phyloP scores from a whole-genome alignment of 2,888 invertebrate species.

The Epistrophella euchroma region DNA sequence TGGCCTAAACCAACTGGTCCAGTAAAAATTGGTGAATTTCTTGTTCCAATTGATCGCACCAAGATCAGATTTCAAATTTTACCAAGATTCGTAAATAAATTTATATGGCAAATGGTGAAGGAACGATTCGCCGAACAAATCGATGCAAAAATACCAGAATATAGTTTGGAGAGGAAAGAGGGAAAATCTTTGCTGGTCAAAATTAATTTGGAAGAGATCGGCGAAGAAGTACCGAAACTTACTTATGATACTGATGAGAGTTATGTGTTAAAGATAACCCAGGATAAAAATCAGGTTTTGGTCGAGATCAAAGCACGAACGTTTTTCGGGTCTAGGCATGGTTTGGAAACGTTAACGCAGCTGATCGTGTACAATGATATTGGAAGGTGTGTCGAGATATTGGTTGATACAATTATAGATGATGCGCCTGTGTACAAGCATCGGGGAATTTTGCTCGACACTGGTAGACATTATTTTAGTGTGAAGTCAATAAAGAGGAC shows the following conservation, averaged over 20 bases:
- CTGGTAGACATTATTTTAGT: constrained; percentile 92
- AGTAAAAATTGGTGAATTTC: constrained; percentile 80
- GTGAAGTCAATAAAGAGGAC: constrained; percentile 88
- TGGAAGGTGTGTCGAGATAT: constrained; percentile 84
- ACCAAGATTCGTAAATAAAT: constrained; percentile 70
- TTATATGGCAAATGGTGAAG: constrained; percentile 76
- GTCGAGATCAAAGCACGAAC: constrained; percentile 84
- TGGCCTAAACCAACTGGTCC: constrained; percentile 82
- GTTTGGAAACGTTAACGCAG: constrained; percentile 84
- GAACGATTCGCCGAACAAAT: constrained; percentile 80
- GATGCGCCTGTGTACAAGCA: constrained; percentile 93
- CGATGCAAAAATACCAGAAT: constrained; percentile 76
- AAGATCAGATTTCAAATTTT: constrained; percentile 79
- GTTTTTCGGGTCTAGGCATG: constrained; percentile 86
- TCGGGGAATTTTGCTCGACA: constrained; percentile 93
- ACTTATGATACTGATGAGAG: constrained; percentile 85
- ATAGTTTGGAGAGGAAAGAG: constrained; percentile 75
- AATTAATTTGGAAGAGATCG: constrained; percentile 78
- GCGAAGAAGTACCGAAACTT: constrained; percentile 76
- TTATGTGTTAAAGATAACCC: constrained; percentile 79
- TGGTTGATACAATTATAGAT: constrained; percentile 85
- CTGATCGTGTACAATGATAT: constrained; percentile 78
- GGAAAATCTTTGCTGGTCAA: constrained; percentile 81
- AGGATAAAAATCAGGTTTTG: constrained; percentile 81
- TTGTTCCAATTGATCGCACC: constrained; percentile 81